Conservation (phyloP, 1,140 invertebrate genomes). For the Hylaeus volcanicus region DNA sequence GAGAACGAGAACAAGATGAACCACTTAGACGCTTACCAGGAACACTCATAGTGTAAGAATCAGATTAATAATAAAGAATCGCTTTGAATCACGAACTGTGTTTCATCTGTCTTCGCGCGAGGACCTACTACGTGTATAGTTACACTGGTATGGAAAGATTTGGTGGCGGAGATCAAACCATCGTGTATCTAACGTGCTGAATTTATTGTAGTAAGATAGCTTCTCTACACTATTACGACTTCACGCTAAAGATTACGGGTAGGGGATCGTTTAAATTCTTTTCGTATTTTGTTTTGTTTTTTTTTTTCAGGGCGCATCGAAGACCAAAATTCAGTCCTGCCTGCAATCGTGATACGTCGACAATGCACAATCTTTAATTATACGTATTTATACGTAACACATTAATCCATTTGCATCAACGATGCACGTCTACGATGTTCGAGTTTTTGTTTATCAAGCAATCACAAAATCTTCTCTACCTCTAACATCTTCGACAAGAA, state of each 20-base stretch:
- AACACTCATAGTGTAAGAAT: constrained; percentile 54
- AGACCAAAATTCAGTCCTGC: constrained; percentile 39
- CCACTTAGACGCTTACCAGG: constrained; percentile 52
- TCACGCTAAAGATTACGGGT: constrained; percentile 30
- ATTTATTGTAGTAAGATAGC: constrained; percentile 55
- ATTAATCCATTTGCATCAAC: constrained; percentile 5
- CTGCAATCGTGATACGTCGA: neutral
- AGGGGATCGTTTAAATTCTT: constrained; percentile 46
- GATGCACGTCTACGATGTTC: neutral
- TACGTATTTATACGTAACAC: neutral
- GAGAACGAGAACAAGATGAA: constrained; percentile 34
- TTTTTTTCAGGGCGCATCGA: constrained; percentile 45
- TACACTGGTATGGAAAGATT: neutral
- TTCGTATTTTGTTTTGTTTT: constrained; percentile 7
- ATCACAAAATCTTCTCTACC: neutral
- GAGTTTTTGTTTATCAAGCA: neutral
- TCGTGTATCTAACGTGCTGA: constrained; percentile 48
- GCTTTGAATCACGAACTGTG: constrained; percentile 27
- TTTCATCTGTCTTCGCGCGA: neutral
- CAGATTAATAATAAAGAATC: constrained; percentile 48
- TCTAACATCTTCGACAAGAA: neutral
- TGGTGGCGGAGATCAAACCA: neutral
- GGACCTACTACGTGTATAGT: neutral
- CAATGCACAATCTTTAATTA: neutral
- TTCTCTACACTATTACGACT: constrained; percentile 47